Conservation (phyloP, 2,888 invertebrate genomes). For the Xylota segnis region DNA sequence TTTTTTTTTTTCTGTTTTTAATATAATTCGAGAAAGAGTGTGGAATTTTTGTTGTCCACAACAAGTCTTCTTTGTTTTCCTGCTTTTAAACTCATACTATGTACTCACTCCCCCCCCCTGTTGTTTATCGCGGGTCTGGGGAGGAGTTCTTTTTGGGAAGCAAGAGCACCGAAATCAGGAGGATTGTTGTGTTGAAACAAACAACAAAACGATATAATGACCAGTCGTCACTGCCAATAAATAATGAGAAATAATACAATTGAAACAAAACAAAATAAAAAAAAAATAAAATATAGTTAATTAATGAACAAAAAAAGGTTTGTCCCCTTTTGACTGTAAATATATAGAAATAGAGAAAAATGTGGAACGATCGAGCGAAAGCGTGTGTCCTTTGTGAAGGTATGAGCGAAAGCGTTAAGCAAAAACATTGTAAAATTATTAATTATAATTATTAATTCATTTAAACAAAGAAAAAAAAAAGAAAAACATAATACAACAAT, state of each 20-base stretch:
- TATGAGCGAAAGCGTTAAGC: constrained; percentile 31
- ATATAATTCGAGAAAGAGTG: constrained; percentile 67
- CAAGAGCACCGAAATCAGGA: constrained; percentile 10
- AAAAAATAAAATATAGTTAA: constrained; percentile 60
- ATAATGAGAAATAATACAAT: constrained; percentile 66
- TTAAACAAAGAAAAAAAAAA: constrained; percentile 18
- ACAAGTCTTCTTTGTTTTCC: constrained; percentile 26
- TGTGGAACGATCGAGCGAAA: constrained; percentile 7
- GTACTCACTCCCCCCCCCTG: background rate
- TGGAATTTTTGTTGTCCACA: constrained; percentile 63
- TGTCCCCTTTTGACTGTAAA: constrained; percentile 68
- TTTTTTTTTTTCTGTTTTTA: constrained; percentile 28
- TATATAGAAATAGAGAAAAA: constrained; percentile 62
- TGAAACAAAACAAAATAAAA: constrained; percentile 40
- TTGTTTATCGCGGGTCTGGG: too few relatives aligned
- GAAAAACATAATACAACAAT: constrained; percentile 34
- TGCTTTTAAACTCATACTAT: constrained; percentile 11
- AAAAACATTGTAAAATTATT: constrained; percentile 53
- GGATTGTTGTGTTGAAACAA: constrained; percentile 64
- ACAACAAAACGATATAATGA: constrained; percentile 77
- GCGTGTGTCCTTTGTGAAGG: constrained; percentile 55
- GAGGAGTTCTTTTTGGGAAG: constrained; percentile 13
- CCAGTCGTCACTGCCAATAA: constrained; percentile 80
- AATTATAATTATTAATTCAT: constrained; percentile 45
- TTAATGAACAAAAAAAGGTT: constrained; percentile 56